These are phyloP conservation scores for Leucozona laternaria DNA, from an alignment of 2,888 invertebrate genomes.

Conservation along the genomic window DNA sequence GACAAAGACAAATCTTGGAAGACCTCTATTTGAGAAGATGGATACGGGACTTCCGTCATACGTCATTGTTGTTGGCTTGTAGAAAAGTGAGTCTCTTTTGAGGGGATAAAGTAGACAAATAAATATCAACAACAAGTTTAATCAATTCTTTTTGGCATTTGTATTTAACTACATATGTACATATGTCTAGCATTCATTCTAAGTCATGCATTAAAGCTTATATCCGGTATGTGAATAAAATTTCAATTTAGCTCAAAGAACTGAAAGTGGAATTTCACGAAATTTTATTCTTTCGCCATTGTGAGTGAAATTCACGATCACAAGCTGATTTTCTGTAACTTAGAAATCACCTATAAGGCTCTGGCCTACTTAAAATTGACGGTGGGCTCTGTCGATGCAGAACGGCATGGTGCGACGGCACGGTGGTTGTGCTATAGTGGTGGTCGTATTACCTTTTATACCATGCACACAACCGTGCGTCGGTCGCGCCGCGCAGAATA, in stretches of 20 bases:
- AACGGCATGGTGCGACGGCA: background rate
- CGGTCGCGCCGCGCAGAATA: background rate
- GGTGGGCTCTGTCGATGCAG: conserved; percentile 13
- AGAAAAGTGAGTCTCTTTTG: no score
- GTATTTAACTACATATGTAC: no score
- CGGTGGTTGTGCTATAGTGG: background rate
- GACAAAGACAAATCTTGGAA: no score
- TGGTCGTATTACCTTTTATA: conserved; percentile 27
- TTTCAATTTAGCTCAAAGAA: conserved; percentile 35
- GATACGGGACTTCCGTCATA: no score
- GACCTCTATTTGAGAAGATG: no score
- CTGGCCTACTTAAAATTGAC: conserved; percentile 66
- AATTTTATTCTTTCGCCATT: conserved; percentile 41
- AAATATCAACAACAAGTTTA: no score
- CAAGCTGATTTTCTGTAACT: conserved; percentile 59
- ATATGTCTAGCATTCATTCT: no score
- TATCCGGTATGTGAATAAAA: background rate
- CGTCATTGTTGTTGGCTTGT: no score
- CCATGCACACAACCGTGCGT: conserved; percentile 31
- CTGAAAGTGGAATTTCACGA: conserved; percentile 69
- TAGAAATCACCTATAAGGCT: conserved; percentile 69
- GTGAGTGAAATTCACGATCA: conserved; percentile 68
- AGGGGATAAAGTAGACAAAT: no score
- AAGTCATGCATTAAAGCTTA: background rate
- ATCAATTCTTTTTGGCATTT: no score